These are phyloP conservation scores for Aegotheles bennettii DNA, from an alignment of 2,113 vertebrate species.

Conservation along the genomic window DNA sequence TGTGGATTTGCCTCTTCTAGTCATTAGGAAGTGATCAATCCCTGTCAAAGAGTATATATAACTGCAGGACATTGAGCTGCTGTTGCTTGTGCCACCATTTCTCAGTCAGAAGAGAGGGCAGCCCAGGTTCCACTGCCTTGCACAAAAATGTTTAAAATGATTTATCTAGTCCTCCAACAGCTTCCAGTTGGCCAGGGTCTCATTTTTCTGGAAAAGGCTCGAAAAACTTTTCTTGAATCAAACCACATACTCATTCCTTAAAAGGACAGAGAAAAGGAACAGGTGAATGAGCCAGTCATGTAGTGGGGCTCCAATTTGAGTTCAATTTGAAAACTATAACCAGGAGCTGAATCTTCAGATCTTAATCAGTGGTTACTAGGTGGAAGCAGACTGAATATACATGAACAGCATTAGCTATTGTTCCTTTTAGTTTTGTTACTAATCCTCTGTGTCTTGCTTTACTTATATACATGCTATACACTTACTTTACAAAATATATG, in stretches of 20 bases:
- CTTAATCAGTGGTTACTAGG: background rate
- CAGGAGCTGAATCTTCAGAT: background rate
- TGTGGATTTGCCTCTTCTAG: background rate
- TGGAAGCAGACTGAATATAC: background rate
- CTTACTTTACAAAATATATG: background rate
- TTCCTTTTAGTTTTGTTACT: background rate
- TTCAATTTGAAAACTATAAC: background rate
- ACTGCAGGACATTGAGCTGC: background rate
- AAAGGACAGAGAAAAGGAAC: background rate
- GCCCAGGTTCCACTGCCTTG: background rate
- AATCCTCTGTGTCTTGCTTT: background rate
- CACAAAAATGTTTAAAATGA: background rate
- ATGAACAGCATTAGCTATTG: background rate
- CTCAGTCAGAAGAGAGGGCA: background rate
- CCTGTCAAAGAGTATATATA: background rate
- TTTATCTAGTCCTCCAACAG: background rate
- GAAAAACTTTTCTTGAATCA: background rate
- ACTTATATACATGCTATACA: background rate
- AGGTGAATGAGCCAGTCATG: background rate
- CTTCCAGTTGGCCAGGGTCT: background rate
- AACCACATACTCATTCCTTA: background rate
- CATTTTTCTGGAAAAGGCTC: background rate
- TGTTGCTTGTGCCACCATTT: fast-evolving
- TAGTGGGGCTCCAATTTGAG: fast-evolving
- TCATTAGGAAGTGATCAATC: background rate